These are phyloP conservation scores for Helicoverpa zea DNA, from an alignment of 1,140 invertebrate species.

Conservation along the genomic window DNA sequence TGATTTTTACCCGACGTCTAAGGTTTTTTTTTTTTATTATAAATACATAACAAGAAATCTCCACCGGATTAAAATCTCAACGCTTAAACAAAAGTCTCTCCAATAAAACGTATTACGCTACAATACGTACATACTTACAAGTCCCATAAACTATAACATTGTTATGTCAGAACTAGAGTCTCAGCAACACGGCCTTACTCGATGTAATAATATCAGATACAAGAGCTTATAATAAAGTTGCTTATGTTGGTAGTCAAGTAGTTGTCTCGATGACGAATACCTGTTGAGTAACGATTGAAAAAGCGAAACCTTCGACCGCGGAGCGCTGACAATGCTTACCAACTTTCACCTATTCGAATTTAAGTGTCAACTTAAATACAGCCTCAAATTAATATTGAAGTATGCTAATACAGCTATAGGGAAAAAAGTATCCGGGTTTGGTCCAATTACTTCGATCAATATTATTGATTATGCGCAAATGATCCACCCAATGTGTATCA, in stretches of 20 bases:
- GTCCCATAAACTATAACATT: constrained; percentile 4
- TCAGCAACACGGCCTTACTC: constrained; percentile 37
- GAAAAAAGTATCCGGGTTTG: background rate
- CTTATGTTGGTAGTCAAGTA: constrained; percentile 45
- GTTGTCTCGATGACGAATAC: constrained; percentile 72
- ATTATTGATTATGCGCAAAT: background rate
- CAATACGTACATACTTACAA: background rate
- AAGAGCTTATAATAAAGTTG: constrained; percentile 50
- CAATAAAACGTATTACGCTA: background rate
- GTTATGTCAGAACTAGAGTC: constrained; percentile 38
- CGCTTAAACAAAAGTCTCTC: too few species aligned
- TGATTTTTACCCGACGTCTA: too few species aligned
- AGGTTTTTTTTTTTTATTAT: too few species aligned
- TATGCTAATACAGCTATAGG: constrained; percentile 5
- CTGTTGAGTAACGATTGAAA: constrained; percentile 79
- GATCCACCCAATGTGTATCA: constrained; percentile 1
- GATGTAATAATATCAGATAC: constrained; percentile 48
- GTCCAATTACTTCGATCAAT: constrained; percentile 2
- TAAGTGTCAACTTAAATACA: constrained; percentile 60
- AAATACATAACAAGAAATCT: too few species aligned
- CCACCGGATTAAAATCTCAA: background rate
- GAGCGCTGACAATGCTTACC: constrained; percentile 73
- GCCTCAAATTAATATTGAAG: constrained; percentile 26
- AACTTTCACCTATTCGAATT: constrained; percentile 80
- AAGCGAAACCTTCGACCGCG: constrained; percentile 80